Conservation (phyloP, 2,113 vertebrate genomes). For the Promerops cafer region DNA sequence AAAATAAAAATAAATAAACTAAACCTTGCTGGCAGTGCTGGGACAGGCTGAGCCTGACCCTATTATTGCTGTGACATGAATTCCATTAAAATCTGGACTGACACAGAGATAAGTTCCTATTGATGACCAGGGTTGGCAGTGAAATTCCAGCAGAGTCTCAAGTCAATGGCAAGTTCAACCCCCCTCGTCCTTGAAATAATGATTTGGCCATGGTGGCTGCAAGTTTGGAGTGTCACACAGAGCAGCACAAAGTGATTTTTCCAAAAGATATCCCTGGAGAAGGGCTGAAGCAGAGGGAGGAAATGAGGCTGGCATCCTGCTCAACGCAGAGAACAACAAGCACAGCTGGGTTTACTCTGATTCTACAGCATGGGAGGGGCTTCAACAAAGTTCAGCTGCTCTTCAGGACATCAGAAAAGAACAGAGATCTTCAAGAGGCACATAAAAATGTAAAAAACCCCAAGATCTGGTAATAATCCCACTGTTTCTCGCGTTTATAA, state of each 20-base stretch:
- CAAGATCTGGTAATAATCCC: neutral
- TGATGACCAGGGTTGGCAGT: neutral
- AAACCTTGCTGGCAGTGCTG: neutral
- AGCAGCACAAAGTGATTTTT: neutral
- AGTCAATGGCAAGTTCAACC: neutral
- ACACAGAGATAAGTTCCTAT: neutral
- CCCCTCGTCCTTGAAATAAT: neutral
- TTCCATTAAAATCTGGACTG: neutral
- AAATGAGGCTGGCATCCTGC: neutral
- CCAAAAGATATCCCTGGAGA: neutral
- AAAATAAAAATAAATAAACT: neutral
- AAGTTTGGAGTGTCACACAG: neutral
- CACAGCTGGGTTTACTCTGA: neutral
- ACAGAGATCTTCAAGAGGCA: neutral
- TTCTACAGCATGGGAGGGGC: neutral
- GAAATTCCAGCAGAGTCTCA: neutral
- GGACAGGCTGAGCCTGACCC: neutral
- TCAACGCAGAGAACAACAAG: neutral
- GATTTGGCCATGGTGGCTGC: accelerated
- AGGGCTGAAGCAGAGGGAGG: neutral
- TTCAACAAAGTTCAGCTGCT: neutral
- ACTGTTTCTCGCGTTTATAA: neutral
- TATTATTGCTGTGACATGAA: neutral
- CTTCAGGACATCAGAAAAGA: neutral
- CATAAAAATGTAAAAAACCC: neutral